Percentiles rank a stretch among this genome's conserved stretches.
Conservation (phyloP, 2,113 vertebrate species). For the Microcebus lehilahytsara region DNA sequence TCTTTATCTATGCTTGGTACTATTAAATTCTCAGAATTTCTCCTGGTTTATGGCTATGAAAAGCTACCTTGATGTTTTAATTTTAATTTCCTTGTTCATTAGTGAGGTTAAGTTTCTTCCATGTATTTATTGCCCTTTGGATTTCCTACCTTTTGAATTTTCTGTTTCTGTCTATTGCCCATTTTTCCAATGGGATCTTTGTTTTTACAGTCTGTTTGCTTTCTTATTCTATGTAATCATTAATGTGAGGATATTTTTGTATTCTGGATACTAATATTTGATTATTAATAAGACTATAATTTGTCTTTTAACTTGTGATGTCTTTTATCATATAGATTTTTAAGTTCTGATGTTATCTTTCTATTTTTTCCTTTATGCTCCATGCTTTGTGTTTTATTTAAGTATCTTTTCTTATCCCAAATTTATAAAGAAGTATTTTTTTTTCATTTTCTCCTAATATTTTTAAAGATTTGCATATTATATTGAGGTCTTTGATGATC, state of each 20-base stretch:
- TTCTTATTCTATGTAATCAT: background rate
- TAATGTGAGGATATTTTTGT: background rate
- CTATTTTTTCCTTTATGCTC: background rate
- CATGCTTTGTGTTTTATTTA: background rate
- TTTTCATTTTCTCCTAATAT: background rate
- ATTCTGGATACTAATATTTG: background rate
- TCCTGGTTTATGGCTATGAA: background rate
- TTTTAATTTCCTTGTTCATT: background rate
- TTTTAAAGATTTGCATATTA: background rate
- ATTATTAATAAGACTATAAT: background rate
- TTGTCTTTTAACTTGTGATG: background rate
- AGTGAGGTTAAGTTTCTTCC: background rate
- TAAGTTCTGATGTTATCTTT: background rate
- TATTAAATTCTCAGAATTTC: background rate
- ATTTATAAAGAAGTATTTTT: background rate
- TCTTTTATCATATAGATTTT: background rate
- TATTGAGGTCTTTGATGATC: background rate
- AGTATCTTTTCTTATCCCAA: background rate
- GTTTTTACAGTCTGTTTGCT: background rate
- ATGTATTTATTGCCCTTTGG: background rate
- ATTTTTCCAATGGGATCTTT: background rate
- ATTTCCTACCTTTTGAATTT: constrained; percentile 10
- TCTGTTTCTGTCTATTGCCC: background rate
- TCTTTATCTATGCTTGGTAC: background rate
- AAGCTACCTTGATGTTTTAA: background rate